A percentile compares a stretch with the other conserved stretches of the same genome.
phyloP scores from a whole-genome alignment of 2,113 vertebrate genomes.

The Pelecanus crispus region DNA sequence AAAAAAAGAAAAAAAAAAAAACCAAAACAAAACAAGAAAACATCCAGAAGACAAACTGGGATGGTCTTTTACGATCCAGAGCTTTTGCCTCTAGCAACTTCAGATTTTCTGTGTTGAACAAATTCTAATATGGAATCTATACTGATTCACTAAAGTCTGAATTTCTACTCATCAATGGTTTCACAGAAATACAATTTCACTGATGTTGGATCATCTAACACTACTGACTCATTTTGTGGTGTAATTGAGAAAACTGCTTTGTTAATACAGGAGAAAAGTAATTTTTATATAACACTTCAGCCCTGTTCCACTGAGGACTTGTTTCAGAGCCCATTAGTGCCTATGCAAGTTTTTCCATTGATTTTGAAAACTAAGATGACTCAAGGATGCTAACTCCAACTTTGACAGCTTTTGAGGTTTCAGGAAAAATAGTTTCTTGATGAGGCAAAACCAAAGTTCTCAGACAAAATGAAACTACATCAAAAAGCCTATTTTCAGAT shows the following conservation, averaged over 20 bases:
- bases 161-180: not conserved
- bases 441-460: not conserved
- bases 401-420: not conserved
- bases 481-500: not conserved
- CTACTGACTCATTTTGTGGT: not conserved
- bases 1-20: not conserved
- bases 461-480: not conserved
- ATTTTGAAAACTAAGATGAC: not conserved
- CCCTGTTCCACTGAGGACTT: not conserved
- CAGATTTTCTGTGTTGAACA: not conserved
- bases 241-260: not conserved
- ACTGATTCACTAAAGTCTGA: not conserved
- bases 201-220: not conserved
- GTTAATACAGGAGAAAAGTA: not conserved
- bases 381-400: not conserved
- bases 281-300: not conserved
- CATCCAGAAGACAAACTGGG: not conserved
- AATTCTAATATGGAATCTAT: not conserved
- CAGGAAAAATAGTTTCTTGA: not conserved
- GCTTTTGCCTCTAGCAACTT: not conserved
- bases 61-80: not conserved
- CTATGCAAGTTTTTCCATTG: not conserved
- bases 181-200: not conserved
- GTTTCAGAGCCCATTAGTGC: not conserved
- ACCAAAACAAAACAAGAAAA: not conserved